phyloP scores from a whole-genome alignment of 2,797 vertebrate genomes.

The Poeciliopsis turneri region DNA sequence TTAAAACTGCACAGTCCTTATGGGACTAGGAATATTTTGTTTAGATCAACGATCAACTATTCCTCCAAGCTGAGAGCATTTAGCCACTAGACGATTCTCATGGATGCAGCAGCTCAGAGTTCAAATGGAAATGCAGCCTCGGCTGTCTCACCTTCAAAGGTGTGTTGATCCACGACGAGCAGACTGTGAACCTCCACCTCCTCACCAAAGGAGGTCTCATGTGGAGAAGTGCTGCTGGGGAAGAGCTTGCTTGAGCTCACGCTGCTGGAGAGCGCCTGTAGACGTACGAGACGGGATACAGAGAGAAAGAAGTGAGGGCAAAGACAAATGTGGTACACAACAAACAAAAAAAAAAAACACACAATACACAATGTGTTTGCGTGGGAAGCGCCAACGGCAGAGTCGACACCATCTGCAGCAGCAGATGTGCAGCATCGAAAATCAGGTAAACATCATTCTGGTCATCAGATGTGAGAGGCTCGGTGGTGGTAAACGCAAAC shows the following conservation, averaged over 20 bases:
- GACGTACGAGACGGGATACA: constrained; percentile 35
- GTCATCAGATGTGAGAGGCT: constrained; percentile 27
- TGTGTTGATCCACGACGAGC: constrained; percentile 98
- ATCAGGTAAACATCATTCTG: constrained; percentile 49
- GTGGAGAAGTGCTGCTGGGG: constrained; percentile 96
- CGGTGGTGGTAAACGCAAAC: constrained; percentile 30
- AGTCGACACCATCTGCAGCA: constrained; percentile 48
- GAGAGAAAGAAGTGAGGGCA: constrained; percentile 13
- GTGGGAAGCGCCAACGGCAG: constrained; percentile 16
- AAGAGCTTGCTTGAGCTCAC: constrained; percentile 98
- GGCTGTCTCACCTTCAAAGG: constrained; percentile 91
- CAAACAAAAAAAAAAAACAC: background rate
- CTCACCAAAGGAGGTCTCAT: constrained; percentile 96
- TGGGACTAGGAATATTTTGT: background rate
- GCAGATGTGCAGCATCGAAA: constrained; percentile 59
- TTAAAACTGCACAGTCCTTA: background rate
- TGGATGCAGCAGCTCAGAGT: constrained; percentile 25
- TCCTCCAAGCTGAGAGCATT: constrained; percentile 3
- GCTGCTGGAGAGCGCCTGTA: constrained; percentile 94
- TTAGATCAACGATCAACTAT: constrained; percentile 11
- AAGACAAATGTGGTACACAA: constrained; percentile 25
- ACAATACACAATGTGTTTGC: constrained; percentile 30
- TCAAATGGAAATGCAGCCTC: constrained; percentile 42
- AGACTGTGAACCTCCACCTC: constrained; percentile 99
- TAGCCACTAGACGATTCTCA: constrained; percentile 8